These are phyloP conservation scores for Riptortus pedestris DNA, from an alignment of 1,140 invertebrate genomes.

Conservation along the genomic window DNA sequence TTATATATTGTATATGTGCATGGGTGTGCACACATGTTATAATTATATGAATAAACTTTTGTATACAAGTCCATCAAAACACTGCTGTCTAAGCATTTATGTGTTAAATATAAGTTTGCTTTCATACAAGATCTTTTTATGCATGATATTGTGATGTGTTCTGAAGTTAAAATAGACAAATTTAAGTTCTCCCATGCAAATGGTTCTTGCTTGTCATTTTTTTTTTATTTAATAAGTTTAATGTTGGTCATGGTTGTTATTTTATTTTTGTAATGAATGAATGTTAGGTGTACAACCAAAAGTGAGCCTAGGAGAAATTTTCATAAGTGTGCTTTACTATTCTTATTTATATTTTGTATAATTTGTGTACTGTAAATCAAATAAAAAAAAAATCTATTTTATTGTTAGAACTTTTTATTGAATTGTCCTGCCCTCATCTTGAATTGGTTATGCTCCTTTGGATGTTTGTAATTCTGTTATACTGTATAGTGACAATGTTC, in stretches of 20 bases:
- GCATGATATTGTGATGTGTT: conserved; percentile 10
- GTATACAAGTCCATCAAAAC: neutral
- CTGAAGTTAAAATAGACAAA: neutral
- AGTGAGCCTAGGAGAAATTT: too few species aligned
- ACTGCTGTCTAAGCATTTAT: conserved; percentile 13
- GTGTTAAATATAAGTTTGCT: conserved; percentile 11
- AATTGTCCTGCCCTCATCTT: too few species aligned
- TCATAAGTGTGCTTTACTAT: neutral
- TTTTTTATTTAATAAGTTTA: conserved; percentile 19
- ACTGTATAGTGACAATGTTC: neutral
- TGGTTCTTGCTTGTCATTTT: neutral
- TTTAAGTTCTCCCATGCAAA: neutral
- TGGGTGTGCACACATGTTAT: conserved; percentile 20
- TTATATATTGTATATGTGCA: conserved; percentile 23
- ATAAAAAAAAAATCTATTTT: too few species aligned
- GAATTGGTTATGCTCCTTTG: neutral
- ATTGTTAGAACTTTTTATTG: too few species aligned
- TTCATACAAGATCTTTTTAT: neutral
- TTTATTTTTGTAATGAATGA: conserved; percentile 12
- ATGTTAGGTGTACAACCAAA: conserved; percentile 7
- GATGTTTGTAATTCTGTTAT: neutral
- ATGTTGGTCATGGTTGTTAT: conserved; percentile 9
- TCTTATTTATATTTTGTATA: too few species aligned
- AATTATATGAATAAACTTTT: conserved; percentile 6
- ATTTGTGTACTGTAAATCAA: too few species aligned